Conservation (phyloP, 2,888 invertebrate species). For the Ethmia dodecea region DNA sequence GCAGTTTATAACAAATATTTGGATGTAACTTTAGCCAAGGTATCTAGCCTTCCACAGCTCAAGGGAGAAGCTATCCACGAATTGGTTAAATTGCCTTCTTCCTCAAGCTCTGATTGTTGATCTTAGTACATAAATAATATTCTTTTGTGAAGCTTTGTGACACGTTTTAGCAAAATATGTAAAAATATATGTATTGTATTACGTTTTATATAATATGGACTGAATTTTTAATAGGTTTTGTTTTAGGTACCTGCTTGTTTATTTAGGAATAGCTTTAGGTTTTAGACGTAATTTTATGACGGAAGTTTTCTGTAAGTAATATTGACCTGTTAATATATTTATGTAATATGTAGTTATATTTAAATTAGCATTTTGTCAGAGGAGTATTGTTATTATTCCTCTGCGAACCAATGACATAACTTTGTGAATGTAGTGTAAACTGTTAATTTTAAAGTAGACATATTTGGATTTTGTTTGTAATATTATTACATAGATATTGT, state of each 20-base stretch:
- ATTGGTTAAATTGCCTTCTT: slow-evolving; percentile 30
- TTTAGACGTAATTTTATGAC: slow-evolving; percentile 45
- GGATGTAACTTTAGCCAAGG: slow-evolving; percentile 76
- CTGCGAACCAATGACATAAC: too few relatives aligned
- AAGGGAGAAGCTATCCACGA: slow-evolving; percentile 54
- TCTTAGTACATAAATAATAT: background rate
- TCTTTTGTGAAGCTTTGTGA: background rate
- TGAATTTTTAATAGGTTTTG: slow-evolving; percentile 30
- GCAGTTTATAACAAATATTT: slow-evolving; percentile 83
- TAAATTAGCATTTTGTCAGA: too few relatives aligned
- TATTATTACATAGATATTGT: too few relatives aligned
- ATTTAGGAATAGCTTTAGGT: slow-evolving; percentile 39
- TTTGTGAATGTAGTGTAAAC: too few relatives aligned
- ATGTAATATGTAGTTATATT: slow-evolving; percentile 5
- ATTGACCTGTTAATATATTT: slow-evolving; percentile 8
- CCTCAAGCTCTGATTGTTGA: slow-evolving; percentile 17
- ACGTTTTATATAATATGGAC: slow-evolving; percentile 11
- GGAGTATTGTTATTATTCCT: too few relatives aligned
- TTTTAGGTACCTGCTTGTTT: slow-evolving; percentile 50
- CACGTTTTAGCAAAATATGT: background rate
- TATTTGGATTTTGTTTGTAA: too few relatives aligned
- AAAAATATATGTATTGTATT: slow-evolving; percentile 8
- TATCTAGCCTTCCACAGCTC: slow-evolving; percentile 81
- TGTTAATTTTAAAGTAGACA: too few relatives aligned
- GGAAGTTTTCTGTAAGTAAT: slow-evolving; percentile 27